phyloP scores from a whole-genome alignment of 2,888 invertebrate species.

The Reticulitermes lucifugus region DNA sequence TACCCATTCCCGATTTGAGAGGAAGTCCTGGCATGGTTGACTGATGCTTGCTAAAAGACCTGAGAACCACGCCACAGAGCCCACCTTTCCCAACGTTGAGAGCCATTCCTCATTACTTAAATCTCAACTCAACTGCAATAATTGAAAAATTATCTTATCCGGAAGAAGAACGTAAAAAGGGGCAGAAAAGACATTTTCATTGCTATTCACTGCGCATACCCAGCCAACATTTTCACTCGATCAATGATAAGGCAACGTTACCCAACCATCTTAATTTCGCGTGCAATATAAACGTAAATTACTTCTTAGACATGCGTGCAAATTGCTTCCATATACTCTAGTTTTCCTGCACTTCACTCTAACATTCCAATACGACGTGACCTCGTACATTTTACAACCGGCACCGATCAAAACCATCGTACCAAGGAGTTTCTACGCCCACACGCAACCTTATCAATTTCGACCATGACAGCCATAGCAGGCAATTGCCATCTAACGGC shows the following conservation, averaged over 20 bases:
- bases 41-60: constrained; percentile 38
- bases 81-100: constrained; percentile 27
- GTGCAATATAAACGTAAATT: background rate
- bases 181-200: constrained; percentile 16
- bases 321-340: background rate
- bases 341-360: constrained; percentile 11
- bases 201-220: constrained; percentile 41
- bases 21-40: constrained; percentile 32
- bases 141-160: background rate
- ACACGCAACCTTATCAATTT: constrained; percentile 1
- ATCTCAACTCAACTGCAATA: background rate
- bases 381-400: constrained; percentile 30
- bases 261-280: constrained; percentile 1
- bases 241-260: constrained; percentile 31
- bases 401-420: constrained; percentile 25
- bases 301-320: background rate
- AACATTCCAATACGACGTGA: background rate
- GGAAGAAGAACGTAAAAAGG: background rate
- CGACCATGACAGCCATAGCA: background rate
- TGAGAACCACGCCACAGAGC: constrained; percentile 41
- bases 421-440: constrained; percentile 31
- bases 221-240: constrained; percentile 30
- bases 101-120: constrained; percentile 38
- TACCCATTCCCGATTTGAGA: constrained; percentile 48
- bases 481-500: constrained; percentile 23